Base-by-base conservation (phyloP, 2,888 invertebrate species). In the Pycnomerus fuliginosus region DNA sequence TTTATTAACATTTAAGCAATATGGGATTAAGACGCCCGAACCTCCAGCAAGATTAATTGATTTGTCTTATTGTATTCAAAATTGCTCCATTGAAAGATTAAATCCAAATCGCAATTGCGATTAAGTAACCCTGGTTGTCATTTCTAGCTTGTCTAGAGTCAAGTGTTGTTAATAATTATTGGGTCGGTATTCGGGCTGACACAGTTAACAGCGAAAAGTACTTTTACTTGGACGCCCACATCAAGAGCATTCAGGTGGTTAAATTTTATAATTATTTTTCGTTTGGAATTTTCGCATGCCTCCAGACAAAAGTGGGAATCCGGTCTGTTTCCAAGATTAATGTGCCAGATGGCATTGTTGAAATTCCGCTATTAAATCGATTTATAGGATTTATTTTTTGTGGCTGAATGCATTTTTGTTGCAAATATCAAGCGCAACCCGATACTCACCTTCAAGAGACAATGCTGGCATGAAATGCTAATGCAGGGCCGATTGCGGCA, bases 61-160 rank as follows among this genome's bases (percentile, higher is more conserved):
- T 37, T 44, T 39, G 44, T 44, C 34, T 44, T 25, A 45, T 45
- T 45, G 45, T 45, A 45, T 45, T 45, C 45, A 45, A 45, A 45
- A 40, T 24, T 22, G 32, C 20, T 35, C 39, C 22, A 45, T 45
- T 40, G 38, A 28, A 33, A 32, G 27, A 35, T 39, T 34, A n/a
- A 20, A 23, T 35, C 30, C 24, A 30, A 36, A 30, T 28, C 16
- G 20, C 34, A 11, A 32, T 15, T 25, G 15, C 44, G 44, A 44
- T 44, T 36, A 44, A 37, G 24, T 44, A 44, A 44, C 37, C 15
- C 15, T 36, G 31, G 33, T 23, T 12, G 17, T 20, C 35, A 12
- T 3, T 7, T 4, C 16, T 14, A 30, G 11, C 4, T 30, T 4
- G 12, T 30, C 15, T 1, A 15, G 14, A 29, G 14, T 7, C 2